These are phyloP conservation scores for Heliconius erato DNA, from an alignment of 2,888 invertebrate species.

Conservation along the genomic window DNA sequence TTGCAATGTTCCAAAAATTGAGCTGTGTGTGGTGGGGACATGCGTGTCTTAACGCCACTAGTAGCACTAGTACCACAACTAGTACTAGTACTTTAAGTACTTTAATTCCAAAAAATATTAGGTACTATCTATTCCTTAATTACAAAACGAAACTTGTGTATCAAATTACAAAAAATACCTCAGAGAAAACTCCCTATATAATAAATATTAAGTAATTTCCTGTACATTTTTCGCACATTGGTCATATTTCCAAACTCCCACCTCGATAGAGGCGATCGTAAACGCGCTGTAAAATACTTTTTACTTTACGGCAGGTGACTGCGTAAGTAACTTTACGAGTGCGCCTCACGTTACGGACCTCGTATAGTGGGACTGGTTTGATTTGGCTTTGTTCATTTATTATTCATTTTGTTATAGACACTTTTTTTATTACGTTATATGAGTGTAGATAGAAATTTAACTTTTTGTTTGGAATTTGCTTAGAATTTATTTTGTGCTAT, in stretches of 20 bases:
- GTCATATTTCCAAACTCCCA: slow-evolving; percentile 23
- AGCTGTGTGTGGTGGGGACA: too few relatives aligned
- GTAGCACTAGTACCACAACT: too few relatives aligned
- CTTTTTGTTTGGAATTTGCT: too few relatives aligned
- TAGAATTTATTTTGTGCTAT: not conserved
- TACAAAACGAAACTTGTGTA: not conserved
- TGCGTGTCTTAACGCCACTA: too few relatives aligned
- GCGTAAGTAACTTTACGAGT: slow-evolving; percentile 45
- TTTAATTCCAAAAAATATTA: too few relatives aligned
- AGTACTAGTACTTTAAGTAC: too few relatives aligned
- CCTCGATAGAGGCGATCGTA: slow-evolving; percentile 21
- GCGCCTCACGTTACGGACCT: slow-evolving; percentile 6
- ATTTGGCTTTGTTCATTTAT: slow-evolving; percentile 12
- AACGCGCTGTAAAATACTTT: slow-evolving; percentile 36
- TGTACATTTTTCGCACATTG: slow-evolving; percentile 2
- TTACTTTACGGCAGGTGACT: slow-evolving; percentile 43
- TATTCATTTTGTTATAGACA: not conserved
- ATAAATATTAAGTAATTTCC: not conserved
- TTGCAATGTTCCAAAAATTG: too few relatives aligned
- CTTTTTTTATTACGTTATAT: not conserved
- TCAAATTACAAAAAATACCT: not conserved
- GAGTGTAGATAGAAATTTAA: not conserved
- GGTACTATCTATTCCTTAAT: too few relatives aligned
- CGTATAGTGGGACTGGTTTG: slow-evolving; percentile 16
- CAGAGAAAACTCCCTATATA: not conserved